Evolutionary conservation across 2,797 vertebrate genomes (phyloP), one percentile per base, ranked within the genome.

Genomic region (Neopelma chrysocephalum): DNA sequence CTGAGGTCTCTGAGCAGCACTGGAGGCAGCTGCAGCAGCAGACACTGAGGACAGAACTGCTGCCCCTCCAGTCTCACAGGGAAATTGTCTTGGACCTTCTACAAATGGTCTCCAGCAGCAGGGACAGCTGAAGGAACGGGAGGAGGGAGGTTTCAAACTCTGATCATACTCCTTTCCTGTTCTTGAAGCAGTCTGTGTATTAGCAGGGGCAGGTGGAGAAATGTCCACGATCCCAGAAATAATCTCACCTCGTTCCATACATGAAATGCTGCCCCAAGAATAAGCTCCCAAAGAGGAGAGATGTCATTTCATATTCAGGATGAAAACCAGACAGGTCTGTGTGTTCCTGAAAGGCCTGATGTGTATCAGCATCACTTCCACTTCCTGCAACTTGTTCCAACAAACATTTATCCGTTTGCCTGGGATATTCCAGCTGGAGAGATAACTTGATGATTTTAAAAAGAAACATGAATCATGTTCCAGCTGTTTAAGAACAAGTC

Each of bases 331-430:
- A 19, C 18, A 65, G 56, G 56, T 76, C 47, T 58, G 60, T 19
- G 38, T 27, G 12, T n/a, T 62, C 72, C 29, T 42, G 82, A 50
- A 56, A 57, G 58, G 14, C 66, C 58, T 43, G 4, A 8, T 0
- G 3, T 2, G 0, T 10, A 34, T 20, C 43, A 40, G 69, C 36
- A 71, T 5, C 10, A 15, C 47, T 54, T 76, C 70, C 3, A 2
- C 15, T 72, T 50, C 80, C 86, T 58, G 31, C 68, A 48, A 10
- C 50, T 75, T 48, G 22, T 4, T 51, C 12, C 5, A 11, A 56
- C 25, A 69, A 56, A 71, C 4, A 21, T 42, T 91, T 70, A 62
- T 29, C 64, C 64, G 5, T 43, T 38, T 29, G 54, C 29, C 58
- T 50, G 62, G 70, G 60, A 34, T 31, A 73, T 32, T 79, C 48